Evolutionary conservation across 2,888 invertebrate genomes (phyloP).

Genomic region (Neelides folsomi): DNA sequence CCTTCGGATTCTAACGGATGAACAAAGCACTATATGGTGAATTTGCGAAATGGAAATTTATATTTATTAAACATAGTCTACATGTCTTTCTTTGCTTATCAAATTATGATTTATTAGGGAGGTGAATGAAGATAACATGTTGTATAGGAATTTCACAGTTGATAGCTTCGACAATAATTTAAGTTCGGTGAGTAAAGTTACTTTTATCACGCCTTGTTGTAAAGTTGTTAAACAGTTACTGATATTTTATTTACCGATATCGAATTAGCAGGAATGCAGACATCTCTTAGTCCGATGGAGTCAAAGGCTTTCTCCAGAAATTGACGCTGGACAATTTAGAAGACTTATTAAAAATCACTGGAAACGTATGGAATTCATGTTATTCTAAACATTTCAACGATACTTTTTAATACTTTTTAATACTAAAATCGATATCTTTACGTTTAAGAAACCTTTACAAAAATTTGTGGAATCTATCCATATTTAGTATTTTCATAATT

Average conservation of each 20-base stretch:
- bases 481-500: background rate
- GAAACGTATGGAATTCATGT: conserved; percentile 38
- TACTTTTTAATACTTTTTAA: too few relatives aligned
- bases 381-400: too few relatives aligned
- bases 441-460: background rate
- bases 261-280: conserved; percentile 42
- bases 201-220: background rate
- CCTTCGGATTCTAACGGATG: conserved; percentile 56
- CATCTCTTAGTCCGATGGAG: conserved; percentile 43
- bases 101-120: conserved; percentile 47
- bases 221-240: conserved; percentile 1
- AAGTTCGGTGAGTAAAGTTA: conserved; percentile 42
- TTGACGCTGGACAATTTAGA: conserved; percentile 49
- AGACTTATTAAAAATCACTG: conserved; percentile 48
- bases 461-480: background rate
- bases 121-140: conserved; percentile 61
- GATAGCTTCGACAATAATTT: conserved; percentile 49
- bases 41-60: too few relatives aligned
- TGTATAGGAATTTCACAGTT: conserved; percentile 50
- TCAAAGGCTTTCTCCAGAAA: conserved; percentile 47
- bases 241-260: background rate
- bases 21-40: conserved; percentile 58
- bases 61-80: too few relatives aligned
- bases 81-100: too few relatives aligned
- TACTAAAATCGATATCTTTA: too few relatives aligned